Conservation (phyloP, 2,113 vertebrate species). For the Indicator indicator region DNA sequence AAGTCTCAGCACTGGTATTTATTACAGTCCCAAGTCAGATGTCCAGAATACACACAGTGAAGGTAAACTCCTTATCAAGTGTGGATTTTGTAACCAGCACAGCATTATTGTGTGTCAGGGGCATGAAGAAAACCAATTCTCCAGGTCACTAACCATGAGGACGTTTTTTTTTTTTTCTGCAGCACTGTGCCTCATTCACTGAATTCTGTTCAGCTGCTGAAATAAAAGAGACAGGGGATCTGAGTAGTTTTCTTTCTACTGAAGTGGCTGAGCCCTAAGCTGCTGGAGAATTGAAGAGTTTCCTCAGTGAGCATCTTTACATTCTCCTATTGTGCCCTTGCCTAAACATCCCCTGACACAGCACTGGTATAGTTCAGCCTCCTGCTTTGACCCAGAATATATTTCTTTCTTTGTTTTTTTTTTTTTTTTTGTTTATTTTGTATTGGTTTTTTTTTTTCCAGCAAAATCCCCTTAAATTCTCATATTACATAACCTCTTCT, state of each 20-base stretch:
- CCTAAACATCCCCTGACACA: background rate
- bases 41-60: background rate
- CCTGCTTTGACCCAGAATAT: background rate
- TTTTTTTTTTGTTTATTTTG: too few species aligned
- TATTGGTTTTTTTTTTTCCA: too few species aligned
- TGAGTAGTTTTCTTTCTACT: background rate
- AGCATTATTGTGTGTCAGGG: background rate
- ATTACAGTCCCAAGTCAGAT: background rate
- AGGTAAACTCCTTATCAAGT: background rate
- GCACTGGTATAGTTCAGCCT: background rate
- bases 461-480: background rate
- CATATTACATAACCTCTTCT: background rate
- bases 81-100: background rate
- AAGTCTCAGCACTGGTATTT: background rate
- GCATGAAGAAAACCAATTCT: conserved; percentile 34
- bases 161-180: background rate
- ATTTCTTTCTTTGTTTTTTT: background rate
- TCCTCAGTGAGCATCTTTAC: background rate
- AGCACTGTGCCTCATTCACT: background rate
- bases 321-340: background rate
- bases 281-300: background rate
- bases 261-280: background rate
- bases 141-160: conserved; percentile 6
- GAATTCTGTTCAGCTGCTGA: background rate
- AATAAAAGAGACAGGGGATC: background rate